A percentile compares a stretch with the other conserved stretches of the same genome.
These are phyloP conservation scores for Aphelinus atriplicis DNA, from an alignment of 1,140 invertebrate genomes.

Conservation along the genomic window DNA sequence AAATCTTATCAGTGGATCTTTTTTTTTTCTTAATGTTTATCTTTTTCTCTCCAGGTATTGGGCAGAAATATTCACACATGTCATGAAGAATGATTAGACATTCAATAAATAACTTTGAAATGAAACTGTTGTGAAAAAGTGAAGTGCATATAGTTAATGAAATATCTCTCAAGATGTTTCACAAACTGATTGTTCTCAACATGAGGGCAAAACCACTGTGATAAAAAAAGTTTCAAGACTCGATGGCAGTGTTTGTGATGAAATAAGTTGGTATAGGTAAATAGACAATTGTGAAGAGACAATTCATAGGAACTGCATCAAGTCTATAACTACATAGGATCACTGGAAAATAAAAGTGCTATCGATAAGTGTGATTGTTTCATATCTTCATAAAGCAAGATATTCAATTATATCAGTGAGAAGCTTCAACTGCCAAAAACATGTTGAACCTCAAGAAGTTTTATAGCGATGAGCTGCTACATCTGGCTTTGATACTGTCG, in stretches of 20 bases:
- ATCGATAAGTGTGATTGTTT: background rate
- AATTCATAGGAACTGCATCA: background rate
- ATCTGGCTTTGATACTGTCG: slow-evolving; percentile 81
- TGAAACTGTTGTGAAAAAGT: background rate
- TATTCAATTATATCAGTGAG: slow-evolving; percentile 23
- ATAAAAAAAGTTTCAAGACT: slow-evolving; percentile 35
- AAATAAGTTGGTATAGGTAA: slow-evolving; percentile 23
- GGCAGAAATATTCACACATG: slow-evolving; percentile 11
- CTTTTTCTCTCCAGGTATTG: slow-evolving; percentile 25
- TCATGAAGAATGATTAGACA: slow-evolving; percentile 17
- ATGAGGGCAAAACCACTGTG: slow-evolving; percentile 46
- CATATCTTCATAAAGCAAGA: background rate
- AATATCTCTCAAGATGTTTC: slow-evolving; percentile 19
- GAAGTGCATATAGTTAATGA: slow-evolving; percentile 1
- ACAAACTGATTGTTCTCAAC: slow-evolving; percentile 34
- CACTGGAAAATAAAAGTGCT: too few relatives aligned
- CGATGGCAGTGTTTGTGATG: slow-evolving; percentile 34
- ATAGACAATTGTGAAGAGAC: background rate
- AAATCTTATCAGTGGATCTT: slow-evolving; percentile 9
- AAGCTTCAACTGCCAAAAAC: slow-evolving; percentile 43
- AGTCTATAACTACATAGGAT: background rate
- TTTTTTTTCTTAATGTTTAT: slow-evolving; percentile 15
- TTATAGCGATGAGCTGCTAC: slow-evolving; percentile 80
- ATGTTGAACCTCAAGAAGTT: slow-evolving; percentile 82
- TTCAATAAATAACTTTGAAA: slow-evolving; percentile 8